phyloP scores from a whole-genome alignment of 2,888 invertebrate genomes.

The Geotrupes spiniger region DNA sequence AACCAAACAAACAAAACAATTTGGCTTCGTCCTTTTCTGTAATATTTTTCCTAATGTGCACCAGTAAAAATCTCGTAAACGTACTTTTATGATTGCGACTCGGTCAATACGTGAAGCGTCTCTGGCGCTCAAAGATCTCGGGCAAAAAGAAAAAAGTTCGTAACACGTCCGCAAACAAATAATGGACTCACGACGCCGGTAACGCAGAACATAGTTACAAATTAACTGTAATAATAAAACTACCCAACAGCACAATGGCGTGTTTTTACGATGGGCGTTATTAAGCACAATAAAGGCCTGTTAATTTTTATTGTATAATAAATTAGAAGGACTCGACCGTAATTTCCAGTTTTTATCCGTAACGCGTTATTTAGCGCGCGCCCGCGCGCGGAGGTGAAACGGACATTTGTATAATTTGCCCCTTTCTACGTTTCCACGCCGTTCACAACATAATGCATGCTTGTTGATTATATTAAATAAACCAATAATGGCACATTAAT shows the following conservation, averaged over 20 bases:
- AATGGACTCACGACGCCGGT: neutral
- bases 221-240: slow-evolving; percentile 8
- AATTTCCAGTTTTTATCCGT: slow-evolving; percentile 8
- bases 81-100: too few species aligned
- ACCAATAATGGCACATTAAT: too few species aligned
- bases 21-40: too few species aligned
- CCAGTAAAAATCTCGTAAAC: too few species aligned
- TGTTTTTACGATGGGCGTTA: slow-evolving; percentile 15
- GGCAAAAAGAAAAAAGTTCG: too few species aligned
- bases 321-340: slow-evolving; percentile 21
- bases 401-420: slow-evolving; percentile 1
- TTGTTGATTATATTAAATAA: too few species aligned
- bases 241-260: slow-evolving; percentile 2
- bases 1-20: too few species aligned
- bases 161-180: too few species aligned
- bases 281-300: slow-evolving; percentile 25
- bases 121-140: too few species aligned
- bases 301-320: slow-evolving; percentile 29
- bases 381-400: neutral
- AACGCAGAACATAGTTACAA: slow-evolving; percentile 7
- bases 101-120: too few species aligned
- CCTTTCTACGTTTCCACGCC: neutral
- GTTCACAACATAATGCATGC: too few species aligned
- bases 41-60: too few species aligned
- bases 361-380: slow-evolving; percentile 1